A percentile compares a stretch with the other conserved stretches of the same genome.
These are phyloP conservation scores for Cololabis saira DNA, from an alignment of 2,113 vertebrate species.

Conservation along the genomic window DNA sequence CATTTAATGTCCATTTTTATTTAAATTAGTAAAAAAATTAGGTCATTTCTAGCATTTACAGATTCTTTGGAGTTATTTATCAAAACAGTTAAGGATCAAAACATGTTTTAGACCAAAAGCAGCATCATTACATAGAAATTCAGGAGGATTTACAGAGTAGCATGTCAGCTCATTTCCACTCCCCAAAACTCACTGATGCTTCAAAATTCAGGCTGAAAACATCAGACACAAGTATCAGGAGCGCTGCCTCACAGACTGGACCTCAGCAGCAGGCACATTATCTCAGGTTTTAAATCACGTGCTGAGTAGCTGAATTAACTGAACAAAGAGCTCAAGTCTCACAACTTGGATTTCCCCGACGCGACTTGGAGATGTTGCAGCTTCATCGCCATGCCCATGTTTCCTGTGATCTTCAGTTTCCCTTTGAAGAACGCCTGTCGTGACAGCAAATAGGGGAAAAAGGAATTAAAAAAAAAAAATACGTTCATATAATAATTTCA, in stretches of 20 bases:
- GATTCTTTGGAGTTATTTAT: not conserved
- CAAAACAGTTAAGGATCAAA: not conserved
- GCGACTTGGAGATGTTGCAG: conserved; percentile 90
- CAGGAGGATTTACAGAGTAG: conserved; percentile 4
- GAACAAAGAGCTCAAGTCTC: conserved; percentile 50
- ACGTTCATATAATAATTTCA: not conserved
- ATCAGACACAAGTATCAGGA: conserved; percentile 6
- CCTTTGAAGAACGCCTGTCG: conserved; percentile 92
- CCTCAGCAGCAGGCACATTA: not conserved
- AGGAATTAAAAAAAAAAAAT: not conserved
- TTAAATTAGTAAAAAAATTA: not conserved
- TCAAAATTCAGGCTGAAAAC: too few relatives aligned
- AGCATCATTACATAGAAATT: not conserved
- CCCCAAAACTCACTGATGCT: too few relatives aligned
- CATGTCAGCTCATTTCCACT: not conserved
- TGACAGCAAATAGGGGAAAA: not conserved
- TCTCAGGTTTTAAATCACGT: not conserved
- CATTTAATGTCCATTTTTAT: not conserved
- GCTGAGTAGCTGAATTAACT: not conserved
- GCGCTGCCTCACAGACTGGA: not conserved
- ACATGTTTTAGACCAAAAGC: not conserved
- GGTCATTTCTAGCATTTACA: not conserved
- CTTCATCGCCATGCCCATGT: conserved; percentile 96
- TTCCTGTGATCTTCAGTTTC: conserved; percentile 92
- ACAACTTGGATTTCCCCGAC: conserved; percentile 91